Evolutionary conservation across 2,113 vertebrate genomes (phyloP), one percentile per base, ranked within the genome.

Genomic region (Syrmaticus mikado): DNA sequence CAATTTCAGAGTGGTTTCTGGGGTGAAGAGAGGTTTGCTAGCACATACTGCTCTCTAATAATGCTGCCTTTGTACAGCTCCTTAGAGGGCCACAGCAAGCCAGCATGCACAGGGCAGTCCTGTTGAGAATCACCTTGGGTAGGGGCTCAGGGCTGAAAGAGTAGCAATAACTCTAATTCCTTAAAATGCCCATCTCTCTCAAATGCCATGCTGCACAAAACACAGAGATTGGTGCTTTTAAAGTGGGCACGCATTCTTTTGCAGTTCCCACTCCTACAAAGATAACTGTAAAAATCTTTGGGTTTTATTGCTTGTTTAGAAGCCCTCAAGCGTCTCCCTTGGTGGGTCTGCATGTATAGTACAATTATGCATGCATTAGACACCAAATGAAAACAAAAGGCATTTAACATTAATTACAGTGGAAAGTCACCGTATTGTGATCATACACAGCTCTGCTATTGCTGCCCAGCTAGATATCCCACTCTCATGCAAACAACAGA

Each of bases 401-500:
- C 74, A 94, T 96, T 98, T 98, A 96, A 96, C 1, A 27, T 97
- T 98, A 97, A 97, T 98, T 97, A 94, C 75, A 76, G 96, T 79
- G 66, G 86, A 96, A 97, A 93, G 83, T 96, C 94, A 97, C 96
- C 89, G 90, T 96, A 97, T 97, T 97, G 96, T 93, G 92, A 95
- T 95, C 87, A 86, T 90, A 92, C 82, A 84, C 90, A 80, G 90
- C 89, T 84, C 90, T 48, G 76, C 92, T 97, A 61, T 77, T 94
- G 92, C 94, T 95, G 92, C 98, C 89, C 97, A 97, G 96, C 93
- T 96, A 98, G 97, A 97, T 94, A 97, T 96, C 92, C 82, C 87
- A 87, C 95, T 97, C 98, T 94, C 91, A 81, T 93, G 94, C 94
- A 97, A 98, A 98, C 97, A 97, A 96, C 97, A 93, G 80, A 93